These are phyloP conservation scores for Psittacus erithacus DNA, from an alignment of 2,113 vertebrate species.

Conservation along the genomic window DNA sequence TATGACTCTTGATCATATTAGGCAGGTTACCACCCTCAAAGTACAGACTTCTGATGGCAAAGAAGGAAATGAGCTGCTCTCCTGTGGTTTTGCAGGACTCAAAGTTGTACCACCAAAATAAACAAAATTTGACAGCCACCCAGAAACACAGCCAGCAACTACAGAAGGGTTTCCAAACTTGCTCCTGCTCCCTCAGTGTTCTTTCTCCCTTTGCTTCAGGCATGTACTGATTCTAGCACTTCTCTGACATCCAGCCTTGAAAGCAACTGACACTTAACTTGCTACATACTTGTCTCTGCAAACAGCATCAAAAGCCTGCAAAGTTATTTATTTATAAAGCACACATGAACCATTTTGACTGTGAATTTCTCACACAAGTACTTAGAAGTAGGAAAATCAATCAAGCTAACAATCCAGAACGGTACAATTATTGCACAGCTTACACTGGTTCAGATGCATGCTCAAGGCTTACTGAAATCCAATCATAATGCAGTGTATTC, in stretches of 20 bases:
- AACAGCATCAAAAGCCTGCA: neutral
- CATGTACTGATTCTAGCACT: neutral
- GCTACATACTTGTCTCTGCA: neutral
- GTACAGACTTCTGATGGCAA: neutral
- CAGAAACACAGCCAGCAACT: neutral
- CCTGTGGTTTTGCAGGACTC: neutral
- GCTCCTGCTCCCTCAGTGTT: neutral
- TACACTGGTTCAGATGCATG: neutral
- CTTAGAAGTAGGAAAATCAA: neutral
- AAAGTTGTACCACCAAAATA: neutral
- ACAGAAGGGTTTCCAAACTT: neutral
- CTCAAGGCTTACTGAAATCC: neutral
- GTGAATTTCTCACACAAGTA: neutral
- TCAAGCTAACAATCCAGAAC: neutral
- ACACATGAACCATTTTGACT: neutral
- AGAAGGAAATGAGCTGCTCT: neutral
- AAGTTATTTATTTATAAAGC: neutral
- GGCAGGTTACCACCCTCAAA: neutral
- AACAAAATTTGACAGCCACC: neutral
- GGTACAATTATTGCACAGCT: neutral
- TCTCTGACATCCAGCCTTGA: neutral
- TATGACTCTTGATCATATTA: neutral
- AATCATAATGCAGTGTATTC: neutral
- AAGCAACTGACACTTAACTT: neutral
- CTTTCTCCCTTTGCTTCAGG: neutral